Base-by-base conservation (phyloP, 1,140 invertebrate species). In the Drosophila erecta region DNA sequence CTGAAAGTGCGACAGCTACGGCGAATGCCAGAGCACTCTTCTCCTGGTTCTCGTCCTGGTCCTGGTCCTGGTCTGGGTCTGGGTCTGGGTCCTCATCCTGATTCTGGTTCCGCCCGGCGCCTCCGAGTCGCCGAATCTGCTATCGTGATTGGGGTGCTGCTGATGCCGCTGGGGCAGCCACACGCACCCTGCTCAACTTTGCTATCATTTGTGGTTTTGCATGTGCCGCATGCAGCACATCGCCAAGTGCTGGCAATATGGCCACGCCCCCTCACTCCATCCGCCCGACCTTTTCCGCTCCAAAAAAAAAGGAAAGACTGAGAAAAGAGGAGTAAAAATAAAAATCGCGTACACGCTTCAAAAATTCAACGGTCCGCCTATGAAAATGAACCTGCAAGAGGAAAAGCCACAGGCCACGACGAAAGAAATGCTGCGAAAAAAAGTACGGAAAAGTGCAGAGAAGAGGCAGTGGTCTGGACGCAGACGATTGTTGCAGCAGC, bases 1-100 rank as follows among this genome's bases (percentile, higher is more conserved):
- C 80, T 71, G 83, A 54, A 90, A 80, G 59, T 92, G 70, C 61
- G 66, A 64, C 66, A 69, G 47, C 47, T 37, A 41, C 38, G 37
- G 44, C 41, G 38, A 41, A 12, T 57, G 49, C 49, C 37, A 49
- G 27, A 14, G 12, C 22, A 49, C 50, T 41, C 33, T 40, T 33
- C 59, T 59, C n/a, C 53, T 61, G 55, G 38, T 37, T 14, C 38
- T 30, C 8, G 8, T 30, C 3, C 30, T 30, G 30, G 7, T 30
- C 7, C 2, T 30, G 30, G 7, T 30, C 24, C 6, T 5, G 24
- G 24, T 27, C 0, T 8, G 1, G 27, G 6, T 27, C 7, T 8
- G 7, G 30, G 30, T 8, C 7, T 8, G 30, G 30, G 30, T 3
- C 30, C 30, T 30, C 30, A 30, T 30, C 30, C 30, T 10, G 8